A percentile compares a stretch with the other conserved stretches of the same genome.
Evolutionary conservation across 2,888 invertebrate species (phyloP).

Genomic region (Cerceris ruficornis): DNA sequence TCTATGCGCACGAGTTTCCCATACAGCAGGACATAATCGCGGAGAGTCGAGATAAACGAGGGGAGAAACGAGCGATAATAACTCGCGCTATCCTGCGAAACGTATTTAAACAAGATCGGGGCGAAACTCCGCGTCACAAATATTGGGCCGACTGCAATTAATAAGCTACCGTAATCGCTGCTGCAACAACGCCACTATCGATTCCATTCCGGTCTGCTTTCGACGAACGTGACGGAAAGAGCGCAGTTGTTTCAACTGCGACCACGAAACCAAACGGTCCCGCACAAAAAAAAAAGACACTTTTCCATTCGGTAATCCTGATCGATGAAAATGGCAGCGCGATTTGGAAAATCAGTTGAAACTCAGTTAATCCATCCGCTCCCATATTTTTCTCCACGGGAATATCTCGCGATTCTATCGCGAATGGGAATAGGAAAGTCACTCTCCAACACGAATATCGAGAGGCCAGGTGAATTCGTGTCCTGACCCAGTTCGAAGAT

Average conservation of each 20-base stretch:
- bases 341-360: too few species aligned
- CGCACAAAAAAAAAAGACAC: too few species aligned
- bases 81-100: constrained; percentile 12
- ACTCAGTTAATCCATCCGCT: too few species aligned
- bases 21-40: neutral
- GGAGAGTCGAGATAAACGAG: neutral
- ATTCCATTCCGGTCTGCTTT: constrained; percentile 8
- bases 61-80: neutral
- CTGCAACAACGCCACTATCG: constrained; percentile 30
- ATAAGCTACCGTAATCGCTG: constrained; percentile 25
- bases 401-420: too few species aligned
- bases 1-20: too few species aligned
- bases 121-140: constrained; percentile 45
- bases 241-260: constrained; percentile 3
- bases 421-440: too few species aligned
- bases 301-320: too few species aligned
- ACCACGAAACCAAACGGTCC: neutral
- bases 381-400: too few species aligned
- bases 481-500: constrained; percentile 45
- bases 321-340: too few species aligned
- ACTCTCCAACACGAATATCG: too few species aligned
- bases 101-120: neutral
- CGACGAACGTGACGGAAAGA: constrained; percentile 21
- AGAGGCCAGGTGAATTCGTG: neutral
- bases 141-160: constrained; percentile 18